Evolutionary conservation across 2,113 vertebrate species (phyloP), one percentile per base, ranked within the genome.

Genomic region (Rhinolophus ferrumequinum): DNA sequence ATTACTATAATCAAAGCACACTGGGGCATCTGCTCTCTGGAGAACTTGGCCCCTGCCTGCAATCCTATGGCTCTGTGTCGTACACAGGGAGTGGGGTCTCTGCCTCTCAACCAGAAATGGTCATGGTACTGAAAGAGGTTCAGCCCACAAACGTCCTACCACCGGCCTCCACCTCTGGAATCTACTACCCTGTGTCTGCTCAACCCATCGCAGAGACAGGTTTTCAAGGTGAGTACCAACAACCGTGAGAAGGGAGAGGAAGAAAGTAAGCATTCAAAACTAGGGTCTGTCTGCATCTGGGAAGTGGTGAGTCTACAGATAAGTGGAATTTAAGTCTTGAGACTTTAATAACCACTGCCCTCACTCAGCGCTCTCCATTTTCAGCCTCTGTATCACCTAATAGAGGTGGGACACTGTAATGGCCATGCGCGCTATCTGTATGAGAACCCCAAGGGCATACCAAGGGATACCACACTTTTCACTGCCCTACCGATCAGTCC

Each of bases 61-160:
- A 90, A 50, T 64, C 93, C 54, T 91, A 67, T 26, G 70, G 75
- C 30, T 88, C 76, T 35, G n/a, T 83, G 69, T 83, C 87, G 0
- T 83, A 95, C 33, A 26, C 7, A 16, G 50, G 28, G 18, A n/a
- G 28, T 15, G 73, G n/a, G 19, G 14, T n/a, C 19, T 62, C 87
- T 86, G 73, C 18, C 16, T 13, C 76, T 24, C 94, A 96, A 15
- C 89, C 94, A 56, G 75, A 97, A 76, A 79, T 97, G 83, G 70
- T 96, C 8, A 96, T 94, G 90, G 62, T 96, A 3, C 81, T 96
- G 9, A 96, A 93, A 38, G 54, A 96, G 52, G 22, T 91, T 80
- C 76, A 90, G 52, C 60, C 92, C 19, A 41, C 38, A 44, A 52
- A 90, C 13, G 41, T 64, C 21, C 47, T 14, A 35, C 41, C 88